Evolutionary conservation across 2,797 vertebrate genomes (phyloP).

Genomic region (Decapterus maruadsi): DNA sequence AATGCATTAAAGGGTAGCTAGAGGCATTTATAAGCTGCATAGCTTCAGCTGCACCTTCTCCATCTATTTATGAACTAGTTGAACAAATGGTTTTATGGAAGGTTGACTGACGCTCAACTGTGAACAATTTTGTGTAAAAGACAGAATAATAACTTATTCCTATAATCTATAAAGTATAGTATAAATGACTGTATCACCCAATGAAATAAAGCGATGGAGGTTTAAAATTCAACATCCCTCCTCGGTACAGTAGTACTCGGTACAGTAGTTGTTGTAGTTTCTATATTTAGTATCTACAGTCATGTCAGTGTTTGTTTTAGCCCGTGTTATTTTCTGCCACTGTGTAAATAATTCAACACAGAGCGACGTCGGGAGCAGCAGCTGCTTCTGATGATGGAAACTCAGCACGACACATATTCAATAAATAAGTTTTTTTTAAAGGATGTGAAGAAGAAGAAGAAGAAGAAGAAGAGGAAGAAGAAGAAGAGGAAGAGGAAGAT

Average conservation of each 20-base stretch:
- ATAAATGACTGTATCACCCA: background rate
- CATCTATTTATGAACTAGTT: too few species aligned
- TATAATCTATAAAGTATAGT: too few species aligned
- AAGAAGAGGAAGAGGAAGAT: background rate
- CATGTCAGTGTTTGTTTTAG: background rate
- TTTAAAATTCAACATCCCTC: too few species aligned
- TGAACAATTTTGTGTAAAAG: too few species aligned
- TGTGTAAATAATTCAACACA: slow-evolving; percentile 56
- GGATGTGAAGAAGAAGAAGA: background rate
- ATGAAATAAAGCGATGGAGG: background rate
- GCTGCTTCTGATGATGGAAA: background rate
- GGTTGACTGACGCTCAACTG: too few species aligned
- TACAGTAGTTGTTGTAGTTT: background rate
- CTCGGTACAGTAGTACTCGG: background rate
- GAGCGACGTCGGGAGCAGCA: background rate
- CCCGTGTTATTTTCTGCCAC: slow-evolving; percentile 11
- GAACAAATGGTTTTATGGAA: too few species aligned
- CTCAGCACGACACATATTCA: background rate
- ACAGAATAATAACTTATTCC: too few species aligned
- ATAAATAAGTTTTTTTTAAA: background rate
- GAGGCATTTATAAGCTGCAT: too few species aligned
- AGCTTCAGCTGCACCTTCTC: too few species aligned
- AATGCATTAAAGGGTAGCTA: too few species aligned
- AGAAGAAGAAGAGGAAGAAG: background rate
- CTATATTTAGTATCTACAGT: slow-evolving; percentile 25